phyloP scores from a whole-genome alignment of 2,113 vertebrate genomes.

The Poeciliopsis prolifica region DNA sequence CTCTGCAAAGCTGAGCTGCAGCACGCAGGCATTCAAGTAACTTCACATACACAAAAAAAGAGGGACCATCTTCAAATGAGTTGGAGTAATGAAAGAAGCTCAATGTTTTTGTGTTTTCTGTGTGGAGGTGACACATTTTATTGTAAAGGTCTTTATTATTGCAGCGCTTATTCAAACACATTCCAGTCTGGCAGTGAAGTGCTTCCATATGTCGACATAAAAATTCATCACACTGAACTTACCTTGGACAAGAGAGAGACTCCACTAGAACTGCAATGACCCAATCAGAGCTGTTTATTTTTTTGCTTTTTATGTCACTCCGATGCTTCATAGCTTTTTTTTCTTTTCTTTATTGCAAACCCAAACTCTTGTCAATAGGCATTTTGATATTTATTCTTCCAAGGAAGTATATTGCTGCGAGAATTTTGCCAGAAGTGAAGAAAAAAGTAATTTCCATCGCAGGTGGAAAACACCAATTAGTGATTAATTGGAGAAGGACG shows the following conservation, averaged over 20 bases:
- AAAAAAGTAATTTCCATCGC: conserved; percentile 64
- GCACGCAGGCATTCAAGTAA: not conserved
- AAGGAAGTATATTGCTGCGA: conserved; percentile 22
- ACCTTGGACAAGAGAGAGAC: conserved; percentile 28
- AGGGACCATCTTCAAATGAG: not conserved
- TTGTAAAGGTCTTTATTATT: conserved; percentile 38
- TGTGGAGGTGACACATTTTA: conserved; percentile 16
- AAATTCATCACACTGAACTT: conserved; percentile 26
- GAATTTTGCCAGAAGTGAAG: conserved; percentile 55
- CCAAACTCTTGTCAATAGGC: not conserved
- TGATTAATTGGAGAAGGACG: conserved; percentile 78
- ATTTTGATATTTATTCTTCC: conserved; percentile 39
- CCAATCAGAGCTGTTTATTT: not conserved
- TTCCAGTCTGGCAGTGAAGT: conserved; percentile 23
- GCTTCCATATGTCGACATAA: conserved; percentile 38
- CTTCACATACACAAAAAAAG: not conserved
- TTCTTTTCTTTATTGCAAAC: conserved; percentile 4
- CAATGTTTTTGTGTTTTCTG: not conserved
- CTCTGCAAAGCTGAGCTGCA: conserved; percentile 11
- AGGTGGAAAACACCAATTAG: conserved; percentile 82
- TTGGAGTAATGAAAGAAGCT: not conserved
- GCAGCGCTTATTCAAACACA: conserved; percentile 31
- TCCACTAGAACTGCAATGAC: conserved; percentile 18
- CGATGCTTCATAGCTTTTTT: not conserved
- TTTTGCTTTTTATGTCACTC: conserved; percentile 2